phyloP scores from a whole-genome alignment of 2,888 invertebrate genomes.

The Acleris sparsana region DNA sequence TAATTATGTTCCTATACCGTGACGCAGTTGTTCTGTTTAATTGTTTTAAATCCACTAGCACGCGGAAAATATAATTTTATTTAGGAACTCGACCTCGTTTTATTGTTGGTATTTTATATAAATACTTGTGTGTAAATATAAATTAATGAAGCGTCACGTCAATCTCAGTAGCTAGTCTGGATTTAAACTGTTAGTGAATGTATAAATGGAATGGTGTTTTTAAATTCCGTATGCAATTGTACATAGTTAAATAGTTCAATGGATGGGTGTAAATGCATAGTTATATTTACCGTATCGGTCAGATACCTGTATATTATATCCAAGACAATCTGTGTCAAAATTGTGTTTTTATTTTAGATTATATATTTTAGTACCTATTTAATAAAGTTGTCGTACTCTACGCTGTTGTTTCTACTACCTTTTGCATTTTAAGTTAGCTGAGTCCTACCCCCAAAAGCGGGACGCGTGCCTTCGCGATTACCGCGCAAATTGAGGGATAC shows the following conservation, averaged over 20 bases:
- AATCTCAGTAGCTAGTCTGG: constrained; percentile 29
- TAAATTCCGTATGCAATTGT: constrained; percentile 48
- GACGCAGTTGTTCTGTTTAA: constrained; percentile 13
- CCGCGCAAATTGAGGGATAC: no score
- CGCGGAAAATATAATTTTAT: not conserved
- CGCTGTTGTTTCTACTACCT: constrained; percentile 7
- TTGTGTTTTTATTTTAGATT: constrained; percentile 49
- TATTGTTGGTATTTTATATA: constrained; percentile 6
- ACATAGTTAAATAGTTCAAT: constrained; percentile 43
- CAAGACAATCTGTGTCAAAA: constrained; percentile 58
- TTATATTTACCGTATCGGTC: constrained; percentile 34
- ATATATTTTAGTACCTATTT: constrained; percentile 62
- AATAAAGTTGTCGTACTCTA: constrained; percentile 64
- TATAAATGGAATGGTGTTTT: constrained; percentile 45
- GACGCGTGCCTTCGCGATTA: no score
- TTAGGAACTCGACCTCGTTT: not conserved
- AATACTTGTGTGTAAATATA: constrained; percentile 22
- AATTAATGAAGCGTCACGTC: constrained; percentile 8
- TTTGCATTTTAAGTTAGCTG: not conserved
- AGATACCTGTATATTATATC: constrained; percentile 36
- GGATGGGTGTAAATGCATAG: constrained; percentile 32
- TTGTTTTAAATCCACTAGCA: constrained; percentile 18
- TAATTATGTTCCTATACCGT: constrained; percentile 33
- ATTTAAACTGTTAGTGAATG: constrained; percentile 46
- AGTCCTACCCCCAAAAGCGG: no score